phyloP scores from a whole-genome alignment of 1,140 invertebrate species.

The Tetramorium simillimum region DNA sequence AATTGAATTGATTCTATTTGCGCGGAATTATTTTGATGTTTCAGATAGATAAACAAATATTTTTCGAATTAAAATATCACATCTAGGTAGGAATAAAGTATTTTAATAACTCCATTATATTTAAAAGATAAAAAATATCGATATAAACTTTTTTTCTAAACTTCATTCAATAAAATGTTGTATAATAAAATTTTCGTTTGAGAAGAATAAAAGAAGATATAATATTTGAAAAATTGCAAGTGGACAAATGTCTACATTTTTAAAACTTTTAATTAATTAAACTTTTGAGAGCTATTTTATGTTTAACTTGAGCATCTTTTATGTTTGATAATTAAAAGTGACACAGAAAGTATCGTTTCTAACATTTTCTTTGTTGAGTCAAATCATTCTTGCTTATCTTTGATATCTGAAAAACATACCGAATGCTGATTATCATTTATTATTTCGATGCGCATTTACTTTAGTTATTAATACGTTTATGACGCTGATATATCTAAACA shows the following conservation, averaged over 20 bases:
- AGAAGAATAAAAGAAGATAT: not conserved
- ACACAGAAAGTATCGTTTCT: not conserved
- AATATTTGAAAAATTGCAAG: not conserved
- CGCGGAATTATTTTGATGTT: not conserved
- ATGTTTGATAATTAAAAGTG: not conserved
- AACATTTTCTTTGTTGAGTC: not conserved
- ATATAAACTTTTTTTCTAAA: not conserved
- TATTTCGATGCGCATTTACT: not conserved
- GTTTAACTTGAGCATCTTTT: not conserved
- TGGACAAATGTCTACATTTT: not conserved
- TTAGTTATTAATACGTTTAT: not conserved
- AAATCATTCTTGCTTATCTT: not conserved
- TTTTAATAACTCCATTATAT: not conserved
- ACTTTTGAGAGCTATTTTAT: not conserved
- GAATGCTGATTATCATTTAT: not conserved
- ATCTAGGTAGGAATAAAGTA: not conserved
- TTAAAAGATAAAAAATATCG: not conserved
- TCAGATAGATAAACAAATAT: not conserved
- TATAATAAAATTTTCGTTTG: not conserved
- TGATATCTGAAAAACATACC: not conserved
- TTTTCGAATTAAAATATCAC: not conserved
- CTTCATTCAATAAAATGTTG: constrained; percentile 1
- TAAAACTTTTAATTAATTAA: not conserved
- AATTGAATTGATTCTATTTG: not conserved
- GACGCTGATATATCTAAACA: not conserved